Evolutionary conservation across 2,797 vertebrate genomes (phyloP).

Genomic region (Clarias pachynema): DNA sequence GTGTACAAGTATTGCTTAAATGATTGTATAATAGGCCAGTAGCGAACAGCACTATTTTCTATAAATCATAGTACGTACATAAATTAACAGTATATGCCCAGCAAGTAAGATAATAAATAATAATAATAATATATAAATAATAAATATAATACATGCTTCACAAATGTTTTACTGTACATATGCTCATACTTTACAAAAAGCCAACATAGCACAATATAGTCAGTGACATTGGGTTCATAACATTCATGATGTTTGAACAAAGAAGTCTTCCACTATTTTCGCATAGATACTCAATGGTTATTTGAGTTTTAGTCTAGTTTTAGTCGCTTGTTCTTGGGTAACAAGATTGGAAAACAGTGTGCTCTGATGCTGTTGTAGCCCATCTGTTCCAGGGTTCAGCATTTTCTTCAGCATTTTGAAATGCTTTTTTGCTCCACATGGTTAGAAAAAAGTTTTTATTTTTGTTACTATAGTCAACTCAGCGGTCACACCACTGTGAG

Average conservation of each 20-base stretch:
- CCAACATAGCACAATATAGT: background rate
- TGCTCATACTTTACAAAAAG: background rate
- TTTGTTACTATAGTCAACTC: too few relatives aligned
- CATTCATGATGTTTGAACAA: background rate
- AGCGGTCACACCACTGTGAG: too few relatives aligned
- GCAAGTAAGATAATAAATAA: background rate
- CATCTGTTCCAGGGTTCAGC: too few relatives aligned
- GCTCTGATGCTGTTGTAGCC: too few relatives aligned
- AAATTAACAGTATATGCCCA: background rate
- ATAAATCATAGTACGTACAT: background rate
- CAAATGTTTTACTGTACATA: background rate
- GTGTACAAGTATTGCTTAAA: background rate
- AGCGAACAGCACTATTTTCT: background rate
- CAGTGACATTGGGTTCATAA: background rate
- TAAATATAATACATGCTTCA: background rate
- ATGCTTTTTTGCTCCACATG: too few relatives aligned
- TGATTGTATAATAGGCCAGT: background rate
- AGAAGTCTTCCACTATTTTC: background rate
- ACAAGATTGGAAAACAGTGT: too few relatives aligned
- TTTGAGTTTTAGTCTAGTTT: too few relatives aligned
- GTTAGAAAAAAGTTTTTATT: too few relatives aligned
- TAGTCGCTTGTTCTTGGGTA: too few relatives aligned
- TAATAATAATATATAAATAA: too few relatives aligned
- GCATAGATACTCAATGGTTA: background rate
- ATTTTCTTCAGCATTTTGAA: too few relatives aligned